These are phyloP conservation scores for Heliconius erato DNA, from an alignment of 2,888 invertebrate genomes.

Conservation along the genomic window DNA sequence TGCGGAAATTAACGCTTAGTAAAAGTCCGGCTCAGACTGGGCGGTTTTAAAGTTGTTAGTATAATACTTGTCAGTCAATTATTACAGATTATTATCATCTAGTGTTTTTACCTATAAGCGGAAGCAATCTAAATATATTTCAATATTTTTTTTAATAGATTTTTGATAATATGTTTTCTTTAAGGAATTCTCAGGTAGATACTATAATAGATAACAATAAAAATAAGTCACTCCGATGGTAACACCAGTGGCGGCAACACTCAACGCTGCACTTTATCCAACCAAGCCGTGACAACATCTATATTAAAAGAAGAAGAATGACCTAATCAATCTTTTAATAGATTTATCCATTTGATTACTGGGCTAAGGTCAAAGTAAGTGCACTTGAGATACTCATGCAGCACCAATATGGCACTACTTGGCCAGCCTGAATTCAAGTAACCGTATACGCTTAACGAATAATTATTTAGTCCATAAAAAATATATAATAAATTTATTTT, in stretches of 20 bases:
- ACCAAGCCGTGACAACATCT: neutral
- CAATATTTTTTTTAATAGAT: neutral
- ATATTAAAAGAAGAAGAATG: neutral
- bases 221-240: neutral
- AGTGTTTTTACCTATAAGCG: neutral
- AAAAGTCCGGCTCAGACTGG: neutral
- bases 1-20: neutral
- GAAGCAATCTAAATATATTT: neutral
- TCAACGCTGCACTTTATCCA: neutral
- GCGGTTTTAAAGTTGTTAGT: neutral
- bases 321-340: neutral
- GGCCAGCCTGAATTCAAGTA: neutral
- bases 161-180: neutral
- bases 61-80: neutral
- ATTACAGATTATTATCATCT: neutral
- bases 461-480: neutral
- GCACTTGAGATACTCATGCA: slow-evolving; percentile 1
- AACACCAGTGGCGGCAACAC: neutral
- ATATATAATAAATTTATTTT: neutral
- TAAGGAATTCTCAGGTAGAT: neutral
- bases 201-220: too few species aligned
- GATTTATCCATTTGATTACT: neutral
- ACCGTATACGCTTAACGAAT: neutral
- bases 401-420: slow-evolving; percentile 5
- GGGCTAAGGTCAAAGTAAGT: slow-evolving; percentile 8